phyloP scores from a whole-genome alignment of 1,140 invertebrate species.

The Philotrypesis tridentata region DNA sequence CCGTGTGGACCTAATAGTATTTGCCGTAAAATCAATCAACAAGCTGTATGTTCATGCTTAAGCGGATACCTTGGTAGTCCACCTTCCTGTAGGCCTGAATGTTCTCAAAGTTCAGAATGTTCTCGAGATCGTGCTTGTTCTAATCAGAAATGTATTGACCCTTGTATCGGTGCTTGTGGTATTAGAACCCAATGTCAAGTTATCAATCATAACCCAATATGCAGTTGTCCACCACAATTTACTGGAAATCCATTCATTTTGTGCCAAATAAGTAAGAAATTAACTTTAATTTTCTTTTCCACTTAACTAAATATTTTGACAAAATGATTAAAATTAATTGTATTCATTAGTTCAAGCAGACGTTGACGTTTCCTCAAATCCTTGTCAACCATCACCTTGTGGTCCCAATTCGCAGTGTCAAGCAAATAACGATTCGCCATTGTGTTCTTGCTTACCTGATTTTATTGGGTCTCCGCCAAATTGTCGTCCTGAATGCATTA shows the following conservation, averaged over 20 bases:
- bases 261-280: conserved; percentile 63
- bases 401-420: conserved; percentile 81
- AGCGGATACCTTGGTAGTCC: conserved; percentile 80
- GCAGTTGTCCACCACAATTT: conserved; percentile 77
- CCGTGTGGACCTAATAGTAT: conserved; percentile 80
- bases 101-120: conserved; percentile 80
- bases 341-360: not conserved
- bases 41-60: conserved; percentile 81
- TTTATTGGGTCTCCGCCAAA: conserved; percentile 67
- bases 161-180: conserved; percentile 82
- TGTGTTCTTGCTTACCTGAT: conserved; percentile 67
- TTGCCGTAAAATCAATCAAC: conserved; percentile 77
- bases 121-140: conserved; percentile 77
- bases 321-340: not conserved
- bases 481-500: conserved; percentile 74
- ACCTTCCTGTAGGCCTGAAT: conserved; percentile 81
- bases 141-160: conserved; percentile 81
- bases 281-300: not conserved
- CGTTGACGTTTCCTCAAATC: conserved; percentile 60
- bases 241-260: conserved; percentile 76
- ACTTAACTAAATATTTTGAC: not conserved
- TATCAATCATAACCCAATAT: conserved; percentile 79
- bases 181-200: conserved; percentile 77
- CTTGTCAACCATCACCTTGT: conserved; percentile 81
- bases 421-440: conserved; percentile 72